Percentiles rank a stretch among this genome's conserved stretches.
These are phyloP conservation scores for Acanthosoma haemorrhoidale DNA, from an alignment of 2,888 invertebrate genomes.

Conservation along the genomic window DNA sequence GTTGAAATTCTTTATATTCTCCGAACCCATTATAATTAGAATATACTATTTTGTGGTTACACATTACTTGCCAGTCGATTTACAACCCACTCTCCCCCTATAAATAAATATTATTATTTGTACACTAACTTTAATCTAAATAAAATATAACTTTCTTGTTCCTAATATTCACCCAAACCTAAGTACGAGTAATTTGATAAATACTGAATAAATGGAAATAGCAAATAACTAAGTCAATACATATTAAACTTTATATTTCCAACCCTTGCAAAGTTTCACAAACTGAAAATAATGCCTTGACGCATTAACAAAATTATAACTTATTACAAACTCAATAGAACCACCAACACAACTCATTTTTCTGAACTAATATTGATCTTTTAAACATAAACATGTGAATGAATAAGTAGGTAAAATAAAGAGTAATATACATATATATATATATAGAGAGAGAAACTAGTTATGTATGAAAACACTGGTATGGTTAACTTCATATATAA, in stretches of 20 bases:
- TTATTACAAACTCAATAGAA: conserved; percentile 3
- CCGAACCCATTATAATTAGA: no score
- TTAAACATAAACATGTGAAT: background rate
- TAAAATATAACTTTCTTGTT: background rate
- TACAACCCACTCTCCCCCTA: no score
- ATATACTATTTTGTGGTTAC: no score
- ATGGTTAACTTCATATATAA: conserved; percentile 16
- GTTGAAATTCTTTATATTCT: no score
- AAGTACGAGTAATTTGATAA: no score
- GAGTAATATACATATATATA: background rate
- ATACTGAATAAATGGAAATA: background rate
- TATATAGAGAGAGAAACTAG: no score
- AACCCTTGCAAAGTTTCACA: conserved; percentile 27
- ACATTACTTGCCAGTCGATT: no score
- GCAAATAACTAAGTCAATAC: conserved; percentile 6
- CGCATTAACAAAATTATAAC: conserved; percentile 26
- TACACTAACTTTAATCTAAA: no score
- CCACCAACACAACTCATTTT: background rate
- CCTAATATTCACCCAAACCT: no score
- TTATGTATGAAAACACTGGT: conserved; percentile 2
- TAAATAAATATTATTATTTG: no score
- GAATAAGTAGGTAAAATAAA: background rate
- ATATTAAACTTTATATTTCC: conserved; percentile 31
- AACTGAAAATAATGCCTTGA: conserved; percentile 26
- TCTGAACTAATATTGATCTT: conserved; percentile 10